phyloP scores from a whole-genome alignment of 2,113 vertebrate genomes.

The Tupaia chinensis region DNA sequence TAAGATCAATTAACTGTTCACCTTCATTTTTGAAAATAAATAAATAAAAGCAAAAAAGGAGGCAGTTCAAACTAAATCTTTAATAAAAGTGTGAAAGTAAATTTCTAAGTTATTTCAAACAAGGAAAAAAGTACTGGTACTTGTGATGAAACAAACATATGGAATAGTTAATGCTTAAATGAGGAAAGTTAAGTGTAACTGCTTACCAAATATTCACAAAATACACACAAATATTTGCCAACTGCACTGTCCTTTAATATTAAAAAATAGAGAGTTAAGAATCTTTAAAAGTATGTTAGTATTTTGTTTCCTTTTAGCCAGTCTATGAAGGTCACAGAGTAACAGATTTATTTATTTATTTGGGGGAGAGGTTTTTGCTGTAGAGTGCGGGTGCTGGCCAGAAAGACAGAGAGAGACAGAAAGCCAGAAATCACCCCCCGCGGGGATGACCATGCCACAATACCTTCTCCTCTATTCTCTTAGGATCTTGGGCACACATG shows the following conservation, averaged over 20 bases:
- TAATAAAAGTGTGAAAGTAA: conserved; percentile 32
- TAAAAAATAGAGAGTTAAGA: not conserved
- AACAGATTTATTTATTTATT: not conserved
- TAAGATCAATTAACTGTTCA: conserved; percentile 62
- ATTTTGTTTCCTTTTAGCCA: not conserved
- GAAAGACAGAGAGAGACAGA: too few species aligned
- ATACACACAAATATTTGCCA: not conserved
- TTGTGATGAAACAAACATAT: not conserved
- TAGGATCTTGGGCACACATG: too few species aligned
- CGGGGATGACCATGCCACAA: too few species aligned
- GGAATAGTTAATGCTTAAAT: conserved; percentile 17
- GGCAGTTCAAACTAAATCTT: conserved; percentile 39
- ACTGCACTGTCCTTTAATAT: not conserved
- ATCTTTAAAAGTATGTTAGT: not conserved
- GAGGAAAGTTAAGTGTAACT: conserved; percentile 34
- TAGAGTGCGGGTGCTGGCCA: too few species aligned
- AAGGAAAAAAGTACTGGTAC: not conserved
- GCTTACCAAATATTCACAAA: conserved; percentile 31
- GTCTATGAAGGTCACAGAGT: not conserved
- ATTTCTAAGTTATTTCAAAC: conserved; percentile 39
- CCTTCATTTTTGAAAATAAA: conserved; percentile 10
- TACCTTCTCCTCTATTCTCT: too few species aligned
- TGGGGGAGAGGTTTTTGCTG: too few species aligned
- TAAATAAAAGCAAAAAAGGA: not conserved
- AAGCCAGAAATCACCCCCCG: too few species aligned